Conservation (phyloP, 2,888 invertebrate species). For the Macropis europaea region DNA sequence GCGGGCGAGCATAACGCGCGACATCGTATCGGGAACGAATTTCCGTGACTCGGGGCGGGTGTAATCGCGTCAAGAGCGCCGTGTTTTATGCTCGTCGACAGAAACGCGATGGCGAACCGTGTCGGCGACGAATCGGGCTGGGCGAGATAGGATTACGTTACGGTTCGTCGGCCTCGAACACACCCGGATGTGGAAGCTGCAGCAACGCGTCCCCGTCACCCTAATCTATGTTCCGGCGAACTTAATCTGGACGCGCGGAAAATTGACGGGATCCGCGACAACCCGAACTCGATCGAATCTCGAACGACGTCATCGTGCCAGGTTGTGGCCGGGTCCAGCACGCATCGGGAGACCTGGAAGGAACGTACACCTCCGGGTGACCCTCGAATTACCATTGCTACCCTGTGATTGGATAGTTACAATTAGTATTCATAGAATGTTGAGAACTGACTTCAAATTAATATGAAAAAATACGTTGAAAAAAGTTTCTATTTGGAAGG, state of each 20-base stretch:
- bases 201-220: constrained; percentile 23
- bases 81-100: constrained; percentile 45
- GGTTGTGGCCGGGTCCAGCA: no score
- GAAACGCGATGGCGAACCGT: constrained; percentile 35
- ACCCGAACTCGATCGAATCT: background rate
- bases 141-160: constrained; percentile 51
- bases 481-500: no score
- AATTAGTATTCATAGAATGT: no score
- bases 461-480: no score
- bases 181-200: constrained; percentile 46
- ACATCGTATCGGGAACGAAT: constrained; percentile 27
- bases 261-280: constrained; percentile 28
- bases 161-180: constrained; percentile 52
- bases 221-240: constrained; percentile 54
- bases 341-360: no score
- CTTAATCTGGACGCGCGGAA: constrained; percentile 49
- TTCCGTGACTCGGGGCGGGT: constrained; percentile 7
- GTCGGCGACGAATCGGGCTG: constrained; percentile 51
- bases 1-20: constrained; percentile 24
- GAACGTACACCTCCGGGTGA: no score
- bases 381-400: no score
- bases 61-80: constrained; percentile 46
- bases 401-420: no score
- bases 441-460: no score
- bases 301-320: no score